Percentiles rank a stretch among this genome's conserved stretches.
These are phyloP conservation scores for Pseudomyrmex gracilis DNA, from an alignment of 1,140 invertebrate species.

Conservation along the genomic window DNA sequence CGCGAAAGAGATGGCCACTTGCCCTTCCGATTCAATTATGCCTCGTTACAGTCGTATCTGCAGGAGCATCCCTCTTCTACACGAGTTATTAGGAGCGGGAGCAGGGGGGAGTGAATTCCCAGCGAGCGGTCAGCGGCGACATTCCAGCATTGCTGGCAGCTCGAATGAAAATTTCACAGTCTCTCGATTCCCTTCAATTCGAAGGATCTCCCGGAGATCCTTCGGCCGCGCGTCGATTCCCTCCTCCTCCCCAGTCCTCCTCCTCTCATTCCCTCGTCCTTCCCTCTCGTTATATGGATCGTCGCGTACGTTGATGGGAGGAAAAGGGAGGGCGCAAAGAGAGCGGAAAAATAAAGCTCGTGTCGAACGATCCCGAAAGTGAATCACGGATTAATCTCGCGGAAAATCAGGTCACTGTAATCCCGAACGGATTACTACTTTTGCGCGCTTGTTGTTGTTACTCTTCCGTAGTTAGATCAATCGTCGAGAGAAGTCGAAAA, in stretches of 20 bases:
- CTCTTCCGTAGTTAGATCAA: conserved; percentile 25
- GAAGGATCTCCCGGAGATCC: conserved; percentile 57
- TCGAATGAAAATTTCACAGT: conserved; percentile 73
- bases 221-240: conserved; percentile 24
- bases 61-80: conserved; percentile 42
- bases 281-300: neutral
- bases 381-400: conserved; percentile 63
- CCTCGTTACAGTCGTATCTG: conserved; percentile 58
- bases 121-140: conserved; percentile 64
- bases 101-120: conserved; percentile 38
- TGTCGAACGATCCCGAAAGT: conserved; percentile 45
- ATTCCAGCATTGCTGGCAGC: conserved; percentile 58
- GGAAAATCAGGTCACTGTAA: conserved; percentile 68
- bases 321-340: neutral
- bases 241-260: conserved; percentile 12
- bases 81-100: conserved; percentile 65
- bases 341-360: conserved; percentile 39
- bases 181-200: conserved; percentile 68
- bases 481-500: conserved; percentile 5
- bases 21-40: conserved; percentile 64
- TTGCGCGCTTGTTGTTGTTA: conserved; percentile 23
- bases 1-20: conserved; percentile 20
- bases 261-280: neutral
- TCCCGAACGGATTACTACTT: conserved; percentile 33
- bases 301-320: conserved; percentile 42